Conservation (phyloP, 2,113 vertebrate species). For the Limnothrissa miodon region DNA sequence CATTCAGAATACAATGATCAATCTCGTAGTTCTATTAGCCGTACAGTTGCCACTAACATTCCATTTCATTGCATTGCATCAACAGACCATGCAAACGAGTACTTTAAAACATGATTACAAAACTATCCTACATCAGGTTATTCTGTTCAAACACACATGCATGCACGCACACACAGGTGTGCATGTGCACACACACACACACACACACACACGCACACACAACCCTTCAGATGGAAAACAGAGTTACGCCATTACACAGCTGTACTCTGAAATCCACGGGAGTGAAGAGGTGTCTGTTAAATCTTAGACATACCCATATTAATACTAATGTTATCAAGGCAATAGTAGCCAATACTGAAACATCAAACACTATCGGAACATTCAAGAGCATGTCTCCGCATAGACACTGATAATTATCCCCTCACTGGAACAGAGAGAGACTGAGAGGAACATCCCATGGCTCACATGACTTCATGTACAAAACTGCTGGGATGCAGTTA, state of each 20-base stretch:
- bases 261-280: not conserved
- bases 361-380: not conserved
- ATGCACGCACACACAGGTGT: not conserved
- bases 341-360: not conserved
- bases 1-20: not conserved
- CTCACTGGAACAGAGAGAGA: not conserved
- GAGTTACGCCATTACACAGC: not conserved
- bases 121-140: not conserved
- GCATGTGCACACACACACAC: not conserved
- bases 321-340: not conserved
- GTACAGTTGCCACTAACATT: not conserved
- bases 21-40: not conserved
- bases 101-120: conserved; percentile 14
- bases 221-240: not conserved
- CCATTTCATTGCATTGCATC: conserved; percentile 15
- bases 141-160: no score
- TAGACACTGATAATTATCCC: not conserved
- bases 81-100: conserved; percentile 9
- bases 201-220: not conserved
- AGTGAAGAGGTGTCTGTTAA: not conserved
- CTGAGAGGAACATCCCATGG: not conserved
- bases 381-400: not conserved
- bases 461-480: not conserved
- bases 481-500: not conserved
- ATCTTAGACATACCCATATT: not conserved